phyloP scores from a whole-genome alignment of 2,113 vertebrate species.

The Corynorhinus townsendii region DNA sequence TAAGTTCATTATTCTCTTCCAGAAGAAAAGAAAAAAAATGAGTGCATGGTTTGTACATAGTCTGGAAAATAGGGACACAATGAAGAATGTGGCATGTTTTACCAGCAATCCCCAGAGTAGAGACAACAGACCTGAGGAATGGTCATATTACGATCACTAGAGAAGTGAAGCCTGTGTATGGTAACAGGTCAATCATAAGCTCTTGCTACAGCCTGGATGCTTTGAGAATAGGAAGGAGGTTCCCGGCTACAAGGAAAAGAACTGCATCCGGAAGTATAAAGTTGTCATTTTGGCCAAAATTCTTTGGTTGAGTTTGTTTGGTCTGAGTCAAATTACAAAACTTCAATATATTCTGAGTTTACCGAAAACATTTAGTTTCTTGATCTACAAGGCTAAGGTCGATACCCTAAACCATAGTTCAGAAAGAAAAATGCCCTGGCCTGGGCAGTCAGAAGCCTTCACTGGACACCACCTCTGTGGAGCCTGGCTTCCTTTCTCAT shows the following conservation, averaged over 20 bases:
- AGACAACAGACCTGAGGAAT: background rate
- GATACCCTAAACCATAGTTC: background rate
- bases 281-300: background rate
- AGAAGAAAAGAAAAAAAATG: background rate
- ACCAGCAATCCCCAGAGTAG: background rate
- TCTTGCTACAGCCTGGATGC: background rate
- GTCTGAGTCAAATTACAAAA: constrained; percentile 18
- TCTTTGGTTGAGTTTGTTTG: constrained; percentile 11
- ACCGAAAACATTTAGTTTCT: constrained; percentile 17
- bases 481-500: background rate
- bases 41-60: background rate
- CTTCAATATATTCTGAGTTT: background rate
- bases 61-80: background rate
- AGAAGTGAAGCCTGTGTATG: background rate
- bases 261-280: background rate
- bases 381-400: background rate
- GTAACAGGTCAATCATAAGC: background rate
- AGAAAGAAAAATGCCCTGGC: background rate
- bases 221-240: background rate
- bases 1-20: background rate
- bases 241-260: background rate
- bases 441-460: background rate
- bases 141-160: background rate
- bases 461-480: background rate
- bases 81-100: background rate